A percentile compares a stretch with the other conserved stretches of the same genome.
Conservation (phyloP, 2,113 vertebrate species). For the Telmatochromis bifrenatus region DNA sequence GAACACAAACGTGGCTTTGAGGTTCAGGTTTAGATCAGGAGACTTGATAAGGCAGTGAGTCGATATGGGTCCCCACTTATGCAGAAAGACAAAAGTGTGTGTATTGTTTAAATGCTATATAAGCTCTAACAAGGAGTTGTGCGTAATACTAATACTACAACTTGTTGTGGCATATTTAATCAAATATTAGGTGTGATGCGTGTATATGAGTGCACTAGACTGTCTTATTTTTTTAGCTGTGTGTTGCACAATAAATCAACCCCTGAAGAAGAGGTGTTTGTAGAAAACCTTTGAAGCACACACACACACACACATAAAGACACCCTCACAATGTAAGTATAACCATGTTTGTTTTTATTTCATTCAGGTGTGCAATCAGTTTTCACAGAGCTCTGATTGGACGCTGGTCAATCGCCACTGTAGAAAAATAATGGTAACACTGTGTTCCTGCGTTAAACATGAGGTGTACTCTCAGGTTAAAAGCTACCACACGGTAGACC, state of each 20-base stretch:
- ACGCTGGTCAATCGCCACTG: background rate
- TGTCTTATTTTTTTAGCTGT: background rate
- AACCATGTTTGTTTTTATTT: constrained; percentile 3
- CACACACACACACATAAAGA: background rate
- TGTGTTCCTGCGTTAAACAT: background rate
- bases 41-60: background rate
- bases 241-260: accelerated
- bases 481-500: background rate
- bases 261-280: background rate
- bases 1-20: background rate
- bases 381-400: background rate
- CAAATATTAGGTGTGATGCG: background rate
- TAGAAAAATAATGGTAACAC: background rate
- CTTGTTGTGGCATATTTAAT: background rate
- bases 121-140: background rate
- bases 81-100: background rate
- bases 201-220: accelerated
- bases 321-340: background rate
- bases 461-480: accelerated
- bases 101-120: accelerated
- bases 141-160: background rate
- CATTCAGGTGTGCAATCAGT: background rate
- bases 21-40: background rate
- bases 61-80: background rate
- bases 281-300: background rate